Evolutionary conservation across 2,113 vertebrate species (phyloP), one percentile per base, ranked within the genome.

Genomic region (Cebidichthys violaceus): DNA sequence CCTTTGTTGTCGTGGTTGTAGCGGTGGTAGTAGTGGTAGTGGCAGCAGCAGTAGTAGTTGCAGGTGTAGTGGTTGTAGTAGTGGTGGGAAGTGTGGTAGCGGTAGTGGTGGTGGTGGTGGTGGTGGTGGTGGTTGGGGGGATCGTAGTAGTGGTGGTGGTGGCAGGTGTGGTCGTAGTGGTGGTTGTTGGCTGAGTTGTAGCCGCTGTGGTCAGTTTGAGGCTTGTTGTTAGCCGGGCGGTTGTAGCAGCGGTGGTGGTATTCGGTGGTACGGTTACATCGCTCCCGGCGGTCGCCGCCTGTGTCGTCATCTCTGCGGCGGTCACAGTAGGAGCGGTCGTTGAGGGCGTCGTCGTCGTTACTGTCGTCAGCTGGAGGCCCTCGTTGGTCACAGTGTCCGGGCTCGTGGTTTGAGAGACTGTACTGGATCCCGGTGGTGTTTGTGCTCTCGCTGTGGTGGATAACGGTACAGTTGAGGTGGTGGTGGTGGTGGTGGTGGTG

Each of bases 11-110:
- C 33, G 93, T 85, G 67, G 95, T 94, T 55, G 95, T 91, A 14
- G 92, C 90, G 3, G 96, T 93, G 4, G 95, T 92, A 5, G 95
- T 92, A 33, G 96, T 70, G 1, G 83, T 61, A n/a, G 97, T 94
- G 1, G 96, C 89, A 68, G 95, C 87, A 33, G 96, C 93, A 13
- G 95, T 94, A 13, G 95, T 94, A 2, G 88, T 33, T 6, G 85
- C 75, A 1, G 90, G 55, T 8, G 87, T 81, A 1, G 77, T 81
- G 0, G 9, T 20, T 6, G 95, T 93, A 39, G 96, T 70, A 1
- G 82, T 59, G 27, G 96, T 94, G 17, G 88, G 80, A 9, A 65
- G 52, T 0, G 85, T 86, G 0, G 89, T 82, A 0, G 89, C 82
- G 2, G 83, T 70, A 0, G 88, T 88, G 11, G 90, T 79, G 0